Percentiles rank a stretch among this genome's conserved stretches.
phyloP scores from a whole-genome alignment of 2,797 vertebrate genomes.

The Poeciliopsis presidionis region DNA sequence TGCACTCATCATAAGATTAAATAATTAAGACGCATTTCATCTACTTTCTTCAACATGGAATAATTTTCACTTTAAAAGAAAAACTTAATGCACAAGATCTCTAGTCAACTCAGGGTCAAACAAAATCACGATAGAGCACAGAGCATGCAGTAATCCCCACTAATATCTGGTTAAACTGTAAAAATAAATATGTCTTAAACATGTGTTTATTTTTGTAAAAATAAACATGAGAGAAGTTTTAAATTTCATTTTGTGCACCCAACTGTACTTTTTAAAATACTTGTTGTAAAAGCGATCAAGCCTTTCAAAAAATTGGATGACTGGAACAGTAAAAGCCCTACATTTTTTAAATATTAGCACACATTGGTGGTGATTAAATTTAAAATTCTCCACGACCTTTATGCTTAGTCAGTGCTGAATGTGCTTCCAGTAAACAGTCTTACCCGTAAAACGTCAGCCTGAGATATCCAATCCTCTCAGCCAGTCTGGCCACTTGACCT shows the following conservation, averaged over 20 bases:
- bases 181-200: neutral
- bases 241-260: neutral
- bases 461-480: constrained; percentile 90
- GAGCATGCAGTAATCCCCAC: neutral
- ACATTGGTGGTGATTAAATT: neutral
- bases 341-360: neutral
- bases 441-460: constrained; percentile 95
- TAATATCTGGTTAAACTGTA: neutral
- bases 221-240: too few relatives aligned
- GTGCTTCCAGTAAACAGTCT: constrained; percentile 36
- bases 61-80: neutral
- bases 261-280: neutral
- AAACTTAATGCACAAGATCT: neutral
- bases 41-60: neutral
- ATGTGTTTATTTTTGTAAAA: neutral
- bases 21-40: neutral
- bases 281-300: neutral
- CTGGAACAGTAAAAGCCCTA: neutral
- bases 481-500: constrained; percentile 88
- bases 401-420: constrained; percentile 35
- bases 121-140: neutral
- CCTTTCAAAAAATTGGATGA: neutral
- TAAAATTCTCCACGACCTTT: neutral
- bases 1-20: neutral
- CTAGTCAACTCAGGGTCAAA: neutral